Evolutionary conservation across 2,113 vertebrate species (phyloP), one percentile per base, ranked within the genome.

Genomic region (Symphodus melops): DNA sequence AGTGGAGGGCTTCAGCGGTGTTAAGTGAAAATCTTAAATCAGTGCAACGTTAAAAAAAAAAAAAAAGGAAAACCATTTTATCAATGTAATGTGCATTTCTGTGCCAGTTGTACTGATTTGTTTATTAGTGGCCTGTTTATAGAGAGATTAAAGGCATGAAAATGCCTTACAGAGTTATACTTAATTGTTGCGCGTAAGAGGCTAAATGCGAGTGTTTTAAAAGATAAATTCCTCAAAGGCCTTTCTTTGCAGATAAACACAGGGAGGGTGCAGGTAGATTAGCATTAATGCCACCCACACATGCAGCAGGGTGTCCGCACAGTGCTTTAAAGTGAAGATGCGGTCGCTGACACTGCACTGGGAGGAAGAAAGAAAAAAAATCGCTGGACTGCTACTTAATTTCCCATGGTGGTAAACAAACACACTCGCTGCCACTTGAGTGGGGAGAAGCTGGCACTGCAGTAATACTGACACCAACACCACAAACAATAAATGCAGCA

Each of bases 361-460:
- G 68, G 28, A 5, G 5, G 5, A 28, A 28, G 5, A 28, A n/a
- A n/a, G n/a, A 33, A 41, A 41, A 48, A 88, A 82, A 82, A 81
- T 71, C 5, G 21, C 77, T 48, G 21, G 75, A 56, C 83, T 77
- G 89, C 75, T 66, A 4, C 75, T 88, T 89, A 82, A 90, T 93
- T 92, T 92, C 91, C 90, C 92, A 33, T 44, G 86, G 85, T 80
- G 74, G 77, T 87, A 92, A 92, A 92, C 89, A 89, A 83, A 86
- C 88, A 53, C 78, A 53, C 58, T 57, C 57, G 62, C 51, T 84
- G 86, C 81, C 68, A 74, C 64, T 75, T 19, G 55, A 72, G 88
- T 76, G 52, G 65, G 77, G 75, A 69, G 78, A 85, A 77, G 86
- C 84, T 72, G 87, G 67, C 76, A 58, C 79, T 88, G 88, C 87